A percentile compares a stretch with the other conserved stretches of the same genome.
Evolutionary conservation across 2,113 vertebrate species (phyloP).

Genomic region (Nothobranchius kuhntae): DNA sequence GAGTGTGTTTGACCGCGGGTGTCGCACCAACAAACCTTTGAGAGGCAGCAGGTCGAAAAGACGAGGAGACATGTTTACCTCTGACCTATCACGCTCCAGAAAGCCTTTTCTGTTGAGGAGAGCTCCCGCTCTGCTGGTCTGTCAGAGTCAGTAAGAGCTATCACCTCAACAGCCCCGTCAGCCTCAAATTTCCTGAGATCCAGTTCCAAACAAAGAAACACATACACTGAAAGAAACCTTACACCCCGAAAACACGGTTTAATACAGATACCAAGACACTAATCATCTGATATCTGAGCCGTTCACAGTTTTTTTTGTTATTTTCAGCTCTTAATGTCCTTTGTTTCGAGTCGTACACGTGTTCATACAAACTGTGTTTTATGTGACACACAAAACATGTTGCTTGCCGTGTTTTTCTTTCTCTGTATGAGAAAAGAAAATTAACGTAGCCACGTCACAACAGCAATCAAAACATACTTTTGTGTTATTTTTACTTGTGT

Average conservation of each 20-base stretch:
- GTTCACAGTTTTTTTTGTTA: neutral
- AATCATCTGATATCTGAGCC: slow-evolving; percentile 20
- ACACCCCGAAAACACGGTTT: neutral
- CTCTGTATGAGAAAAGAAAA: neutral
- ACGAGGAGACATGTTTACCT: slow-evolving; percentile 19
- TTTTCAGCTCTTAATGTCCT: neutral
- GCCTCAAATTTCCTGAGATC: slow-evolving; percentile 16
- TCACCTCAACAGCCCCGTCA: slow-evolving; percentile 32
- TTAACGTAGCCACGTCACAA: neutral
- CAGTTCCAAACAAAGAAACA: slow-evolving; percentile 16
- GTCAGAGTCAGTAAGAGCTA: slow-evolving; percentile 30
- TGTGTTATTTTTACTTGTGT: too few species aligned
- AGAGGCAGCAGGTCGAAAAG: neutral
- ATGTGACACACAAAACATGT: neutral
- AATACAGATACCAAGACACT: neutral
- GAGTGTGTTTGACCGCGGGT: slow-evolving; percentile 17
- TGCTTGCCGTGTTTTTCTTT: neutral
- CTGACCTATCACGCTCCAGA: slow-evolving; percentile 30
- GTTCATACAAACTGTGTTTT: neutral
- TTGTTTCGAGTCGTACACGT: neutral
- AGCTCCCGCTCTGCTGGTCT: slow-evolving; percentile 28
- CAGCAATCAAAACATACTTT: neutral
- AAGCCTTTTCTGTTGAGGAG: slow-evolving; percentile 24
- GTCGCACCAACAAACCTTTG: neutral
- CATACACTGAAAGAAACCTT: neutral